These are phyloP conservation scores for Notechis scutatus DNA, from an alignment of 2,113 vertebrate species.

Conservation along the genomic window DNA sequence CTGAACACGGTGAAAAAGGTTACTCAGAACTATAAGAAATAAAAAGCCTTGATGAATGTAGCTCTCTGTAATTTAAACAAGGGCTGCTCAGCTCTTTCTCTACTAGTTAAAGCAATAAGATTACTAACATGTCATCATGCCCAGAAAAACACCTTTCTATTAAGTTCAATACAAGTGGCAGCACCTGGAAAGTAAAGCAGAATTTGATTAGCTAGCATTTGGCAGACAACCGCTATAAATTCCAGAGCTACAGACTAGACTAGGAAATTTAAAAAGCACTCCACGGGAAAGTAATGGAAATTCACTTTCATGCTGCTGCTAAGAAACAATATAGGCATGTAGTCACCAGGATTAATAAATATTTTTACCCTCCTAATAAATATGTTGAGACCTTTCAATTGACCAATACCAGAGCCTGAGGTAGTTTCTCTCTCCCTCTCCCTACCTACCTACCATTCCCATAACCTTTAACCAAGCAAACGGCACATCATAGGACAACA, in stretches of 20 bases:
- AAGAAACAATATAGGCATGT: not conserved
- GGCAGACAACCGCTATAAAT: not conserved
- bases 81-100: not conserved
- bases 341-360: not conserved
- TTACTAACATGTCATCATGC: not conserved
- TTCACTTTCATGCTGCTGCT: not conserved
- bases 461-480: not conserved
- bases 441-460: accelerated
- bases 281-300: not conserved
- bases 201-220: not conserved
- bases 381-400: not conserved
- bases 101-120: not conserved
- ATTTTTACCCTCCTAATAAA: not conserved
- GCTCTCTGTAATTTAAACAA: not conserved
- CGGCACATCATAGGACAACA: not conserved
- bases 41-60: not conserved
- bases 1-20: not conserved
- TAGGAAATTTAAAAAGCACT: not conserved
- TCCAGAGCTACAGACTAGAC: not conserved
- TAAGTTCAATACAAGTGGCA: not conserved
- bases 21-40: not conserved
- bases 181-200: not conserved
- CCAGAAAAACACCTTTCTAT: not conserved
- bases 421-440: too few relatives aligned
- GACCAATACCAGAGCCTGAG: not conserved